phyloP scores from a whole-genome alignment of 2,888 invertebrate genomes.

The Caenorhabditis sp. region DNA sequence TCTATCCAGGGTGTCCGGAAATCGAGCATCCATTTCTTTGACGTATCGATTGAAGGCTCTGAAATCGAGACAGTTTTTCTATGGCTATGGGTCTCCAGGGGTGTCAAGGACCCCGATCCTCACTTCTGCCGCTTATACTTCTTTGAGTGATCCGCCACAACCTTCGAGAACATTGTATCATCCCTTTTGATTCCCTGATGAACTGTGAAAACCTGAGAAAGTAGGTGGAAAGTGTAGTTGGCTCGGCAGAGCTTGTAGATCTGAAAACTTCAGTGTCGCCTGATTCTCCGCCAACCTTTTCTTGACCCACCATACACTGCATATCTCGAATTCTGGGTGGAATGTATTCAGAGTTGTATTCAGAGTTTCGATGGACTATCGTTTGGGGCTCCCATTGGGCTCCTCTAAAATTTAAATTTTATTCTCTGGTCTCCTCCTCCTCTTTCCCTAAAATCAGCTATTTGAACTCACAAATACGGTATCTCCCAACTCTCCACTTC shows the following conservation, averaged over 20 bases:
- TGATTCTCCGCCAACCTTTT: no score
- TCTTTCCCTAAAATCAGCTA: no score
- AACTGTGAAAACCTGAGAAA: slow-evolving; percentile 69
- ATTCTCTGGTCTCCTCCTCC: no score
- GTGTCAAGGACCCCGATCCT: no score
- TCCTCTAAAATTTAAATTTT: slow-evolving; percentile 51
- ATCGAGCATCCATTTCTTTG: background rate
- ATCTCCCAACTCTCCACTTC: slow-evolving; percentile 57
- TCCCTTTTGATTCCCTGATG: slow-evolving; percentile 65
- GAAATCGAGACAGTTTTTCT: no score
- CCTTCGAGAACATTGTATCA: slow-evolving; percentile 51
- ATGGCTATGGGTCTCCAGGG: no score
- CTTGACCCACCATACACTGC: slow-evolving; percentile 69
- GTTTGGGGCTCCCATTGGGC: slow-evolving; percentile 71
- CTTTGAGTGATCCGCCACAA: slow-evolving; percentile 52
- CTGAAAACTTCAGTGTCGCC: background rate
- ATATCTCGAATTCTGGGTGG: slow-evolving; percentile 71
- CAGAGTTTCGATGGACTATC: slow-evolving; percentile 69
- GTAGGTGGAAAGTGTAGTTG: slow-evolving; percentile 65
- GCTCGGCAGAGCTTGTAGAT: slow-evolving; percentile 71
- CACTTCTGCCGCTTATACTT: no score
- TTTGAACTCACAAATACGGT: slow-evolving; percentile 66
- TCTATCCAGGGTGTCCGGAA: background rate
- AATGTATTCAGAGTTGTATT: slow-evolving; percentile 68
- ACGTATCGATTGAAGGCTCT: background rate